These are phyloP conservation scores for Sebastes matsubarae DNA, from an alignment of 2,797 vertebrate genomes.

Conservation along the genomic window DNA sequence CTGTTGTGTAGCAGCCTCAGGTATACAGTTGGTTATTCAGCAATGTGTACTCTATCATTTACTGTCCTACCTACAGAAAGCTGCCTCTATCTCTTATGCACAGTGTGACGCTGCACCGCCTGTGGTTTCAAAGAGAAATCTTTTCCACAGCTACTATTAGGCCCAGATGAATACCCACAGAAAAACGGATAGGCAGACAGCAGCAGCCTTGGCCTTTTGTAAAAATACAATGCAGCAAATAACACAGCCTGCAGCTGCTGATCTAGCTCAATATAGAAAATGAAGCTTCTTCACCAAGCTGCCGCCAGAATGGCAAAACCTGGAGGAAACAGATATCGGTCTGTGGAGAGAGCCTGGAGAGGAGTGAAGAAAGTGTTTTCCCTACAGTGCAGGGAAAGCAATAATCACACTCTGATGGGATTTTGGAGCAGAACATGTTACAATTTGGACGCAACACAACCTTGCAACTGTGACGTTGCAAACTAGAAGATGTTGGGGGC, in stretches of 20 bases:
- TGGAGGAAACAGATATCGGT: neutral
- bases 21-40: neutral
- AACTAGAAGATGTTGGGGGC: neutral
- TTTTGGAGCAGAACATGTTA: neutral
- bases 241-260: constrained; percentile 26
- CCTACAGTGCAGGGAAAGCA: neutral
- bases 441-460: neutral
- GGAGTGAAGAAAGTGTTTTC: neutral
- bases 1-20: neutral
- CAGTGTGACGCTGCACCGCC: neutral
- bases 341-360: neutral
- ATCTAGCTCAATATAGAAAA: constrained; percentile 6
- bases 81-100: neutral
- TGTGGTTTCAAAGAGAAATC: constrained; percentile 32
- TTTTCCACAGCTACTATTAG: neutral
- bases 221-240: constrained; percentile 45
- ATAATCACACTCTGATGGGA: neutral
- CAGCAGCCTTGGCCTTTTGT: constrained; percentile 24
- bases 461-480: neutral
- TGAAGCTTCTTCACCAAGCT: constrained; percentile 1
- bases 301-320: neutral
- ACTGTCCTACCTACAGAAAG: neutral
- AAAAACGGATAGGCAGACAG: neutral
- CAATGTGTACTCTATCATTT: neutral
- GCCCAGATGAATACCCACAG: constrained; percentile 3